Conservation (phyloP, 2,113 vertebrate species). For the Ramphastos sulfuratus region DNA sequence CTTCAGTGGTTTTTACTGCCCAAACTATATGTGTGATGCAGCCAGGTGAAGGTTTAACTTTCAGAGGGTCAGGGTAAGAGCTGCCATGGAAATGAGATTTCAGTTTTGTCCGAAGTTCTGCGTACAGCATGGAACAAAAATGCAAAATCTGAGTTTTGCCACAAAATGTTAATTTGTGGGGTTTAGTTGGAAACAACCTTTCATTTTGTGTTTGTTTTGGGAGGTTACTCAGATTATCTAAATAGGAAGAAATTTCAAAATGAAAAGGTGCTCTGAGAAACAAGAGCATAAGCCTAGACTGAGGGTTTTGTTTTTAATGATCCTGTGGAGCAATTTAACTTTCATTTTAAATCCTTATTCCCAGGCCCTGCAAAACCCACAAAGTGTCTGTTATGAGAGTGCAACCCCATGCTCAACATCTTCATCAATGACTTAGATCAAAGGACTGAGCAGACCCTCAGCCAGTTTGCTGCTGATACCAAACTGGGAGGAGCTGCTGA, state of each 20-base stretch:
- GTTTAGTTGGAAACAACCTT: neutral
- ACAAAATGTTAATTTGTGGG: accelerated
- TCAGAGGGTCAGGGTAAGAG: neutral
- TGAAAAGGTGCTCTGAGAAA: neutral
- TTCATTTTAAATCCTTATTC: neutral
- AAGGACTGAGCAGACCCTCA: too few species aligned
- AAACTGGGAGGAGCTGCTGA: too few species aligned
- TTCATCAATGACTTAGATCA: too few species aligned
- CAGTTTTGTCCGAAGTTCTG: neutral
- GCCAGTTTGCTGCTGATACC: too few species aligned
- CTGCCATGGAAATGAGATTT: neutral
- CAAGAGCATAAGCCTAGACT: neutral
- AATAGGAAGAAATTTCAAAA: neutral
- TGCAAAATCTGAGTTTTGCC: neutral
- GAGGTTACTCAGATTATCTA: neutral
- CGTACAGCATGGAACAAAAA: neutral
- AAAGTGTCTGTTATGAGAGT: neutral
- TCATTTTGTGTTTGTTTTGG: neutral
- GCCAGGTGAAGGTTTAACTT: neutral
- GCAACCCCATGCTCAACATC: neutral
- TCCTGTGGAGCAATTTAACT: neutral
- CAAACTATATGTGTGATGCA: neutral
- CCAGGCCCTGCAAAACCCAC: neutral
- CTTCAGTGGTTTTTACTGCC: neutral
- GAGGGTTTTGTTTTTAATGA: neutral